A percentile compares a stretch with the other conserved stretches of the same genome.
These are phyloP conservation scores for Coleophora flavipennella DNA, from an alignment of 2,888 invertebrate genomes.

Conservation along the genomic window DNA sequence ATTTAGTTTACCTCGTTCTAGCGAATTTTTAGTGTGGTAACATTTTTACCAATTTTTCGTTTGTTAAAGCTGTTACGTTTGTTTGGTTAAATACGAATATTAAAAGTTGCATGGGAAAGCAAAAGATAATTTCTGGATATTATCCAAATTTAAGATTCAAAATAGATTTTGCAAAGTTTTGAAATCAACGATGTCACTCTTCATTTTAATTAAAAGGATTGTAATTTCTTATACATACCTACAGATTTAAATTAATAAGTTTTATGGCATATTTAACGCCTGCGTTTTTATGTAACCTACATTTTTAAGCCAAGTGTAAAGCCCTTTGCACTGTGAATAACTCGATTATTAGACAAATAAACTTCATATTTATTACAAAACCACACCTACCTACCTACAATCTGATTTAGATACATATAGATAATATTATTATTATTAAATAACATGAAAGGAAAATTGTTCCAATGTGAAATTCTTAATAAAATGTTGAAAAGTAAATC, in stretches of 20 bases:
- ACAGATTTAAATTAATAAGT: too few relatives aligned
- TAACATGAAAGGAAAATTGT: slow-evolving; percentile 59
- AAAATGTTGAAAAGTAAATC: slow-evolving; percentile 67
- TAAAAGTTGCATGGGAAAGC: too few relatives aligned
- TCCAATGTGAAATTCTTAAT: slow-evolving; percentile 73
- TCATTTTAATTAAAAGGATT: too few relatives aligned
- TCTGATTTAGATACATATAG: slow-evolving; percentile 55
- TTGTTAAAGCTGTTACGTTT: slow-evolving; percentile 63
- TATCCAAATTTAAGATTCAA: too few relatives aligned
- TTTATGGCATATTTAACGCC: too few relatives aligned
- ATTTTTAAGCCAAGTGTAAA: too few relatives aligned
- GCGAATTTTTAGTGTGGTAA: slow-evolving; percentile 66
- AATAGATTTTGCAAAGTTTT: too few relatives aligned
- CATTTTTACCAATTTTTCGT: slow-evolving; percentile 46
- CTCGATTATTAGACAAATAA: slow-evolving; percentile 22
- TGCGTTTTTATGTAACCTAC: too few relatives aligned
- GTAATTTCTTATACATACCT: too few relatives aligned
- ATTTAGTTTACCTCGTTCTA: slow-evolving; percentile 51
- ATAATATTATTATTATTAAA: slow-evolving; percentile 20
- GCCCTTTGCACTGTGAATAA: slow-evolving; percentile 13
- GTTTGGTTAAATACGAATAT: slow-evolving; percentile 37
- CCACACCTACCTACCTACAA: slow-evolving; percentile 55
- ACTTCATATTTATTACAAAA: slow-evolving; percentile 34
- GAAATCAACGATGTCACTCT: too few relatives aligned
- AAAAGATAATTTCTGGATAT: too few relatives aligned